A percentile compares a stretch with the other conserved stretches of the same genome.
These are phyloP conservation scores for Allobates femoralis DNA, from an alignment of 2,797 vertebrate species.

Conservation along the genomic window DNA sequence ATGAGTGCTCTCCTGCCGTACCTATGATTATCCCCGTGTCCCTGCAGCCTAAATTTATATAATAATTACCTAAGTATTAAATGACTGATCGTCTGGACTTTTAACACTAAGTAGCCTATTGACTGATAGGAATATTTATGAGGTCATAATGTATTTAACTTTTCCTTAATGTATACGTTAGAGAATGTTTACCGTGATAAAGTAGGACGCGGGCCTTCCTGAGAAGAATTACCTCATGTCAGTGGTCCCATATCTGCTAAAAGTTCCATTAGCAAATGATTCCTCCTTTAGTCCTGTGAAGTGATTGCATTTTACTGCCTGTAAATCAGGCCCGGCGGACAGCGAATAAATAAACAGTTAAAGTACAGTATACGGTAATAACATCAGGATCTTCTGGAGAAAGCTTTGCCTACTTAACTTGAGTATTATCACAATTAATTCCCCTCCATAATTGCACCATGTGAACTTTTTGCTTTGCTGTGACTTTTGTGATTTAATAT, in stretches of 20 bases:
- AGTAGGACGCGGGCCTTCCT: conserved; percentile 74
- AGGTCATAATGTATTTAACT: conserved; percentile 93
- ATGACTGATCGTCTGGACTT: conserved; percentile 69
- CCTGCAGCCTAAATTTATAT: conserved; percentile 43
- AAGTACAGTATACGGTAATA: conserved; percentile 92
- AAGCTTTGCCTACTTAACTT: conserved; percentile 81
- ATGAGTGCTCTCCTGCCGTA: not conserved
- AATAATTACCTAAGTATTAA: conserved; percentile 68
- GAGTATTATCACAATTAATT: conserved; percentile 76
- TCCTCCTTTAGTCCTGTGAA: conserved; percentile 89
- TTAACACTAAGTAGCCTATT: conserved; percentile 74
- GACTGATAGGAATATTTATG: conserved; percentile 86
- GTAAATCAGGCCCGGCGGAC: conserved; percentile 90
- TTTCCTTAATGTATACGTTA: conserved; percentile 92
- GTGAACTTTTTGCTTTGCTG: conserved; percentile 65
- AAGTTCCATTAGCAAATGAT: conserved; percentile 98
- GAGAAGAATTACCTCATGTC: conserved; percentile 91
- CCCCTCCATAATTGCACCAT: conserved; percentile 71
- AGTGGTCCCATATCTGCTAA: conserved; percentile 88
- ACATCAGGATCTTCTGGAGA: conserved; percentile 88
- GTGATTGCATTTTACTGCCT: conserved; percentile 87
- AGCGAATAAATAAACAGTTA: conserved; percentile 94
- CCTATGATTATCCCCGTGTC: not conserved
- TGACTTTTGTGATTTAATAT: conserved; percentile 54
- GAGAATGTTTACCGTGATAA: conserved; percentile 91